Base-by-base conservation (phyloP, 2,888 invertebrate species). In the Lepidochitona cinerea region DNA sequence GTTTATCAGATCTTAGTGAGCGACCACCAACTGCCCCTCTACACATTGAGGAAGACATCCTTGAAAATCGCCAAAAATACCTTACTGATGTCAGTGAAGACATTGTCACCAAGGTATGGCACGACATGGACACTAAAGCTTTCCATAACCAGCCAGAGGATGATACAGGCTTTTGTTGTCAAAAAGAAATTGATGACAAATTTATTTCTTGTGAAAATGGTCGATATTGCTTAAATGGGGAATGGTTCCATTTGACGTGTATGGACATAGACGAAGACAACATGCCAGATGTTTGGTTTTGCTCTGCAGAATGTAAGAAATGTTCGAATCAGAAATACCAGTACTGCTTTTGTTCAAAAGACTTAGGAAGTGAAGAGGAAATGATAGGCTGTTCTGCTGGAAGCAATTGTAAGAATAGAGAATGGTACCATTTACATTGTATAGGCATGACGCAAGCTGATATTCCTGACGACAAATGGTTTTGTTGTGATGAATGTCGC, bases 341-440 rank as follows among this genome's bases (percentile, higher is more conserved):
- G 53, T 77, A 68, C 66, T 80, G 78, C 36, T 29, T 41, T 4
- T 80, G 78, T 53, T 49, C 37, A 12, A 54, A 33, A 14, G 74
- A 79, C 36, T 64, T 77, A 35, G 80, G 75, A 18, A n/a, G n/a
- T n/a, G 68, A 76, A 26, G 74, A 54, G 33, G 72, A 72, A 0
- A 79, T 77, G 79, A 77, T 80, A 32, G 75, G 80, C 1, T 80
- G 80, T 36, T 41, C 67, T 36, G 49, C 66, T 4, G 74, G 74
- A 37, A n/a, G 37, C 1, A 18, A 32, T 12, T 80, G 80, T 74
- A 37, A 35, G 9, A 41, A 52, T 26, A 65, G 70, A 41, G 78
- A 76, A 67, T 80, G 78, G 78, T 78, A 78, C 26, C 75, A 79
- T 37, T 68, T 72, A 66, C 6, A 33, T 0, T 79, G 79, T 52